Evolutionary conservation across 2,888 invertebrate genomes (phyloP).

Genomic region (Petrophora chlorosata): DNA sequence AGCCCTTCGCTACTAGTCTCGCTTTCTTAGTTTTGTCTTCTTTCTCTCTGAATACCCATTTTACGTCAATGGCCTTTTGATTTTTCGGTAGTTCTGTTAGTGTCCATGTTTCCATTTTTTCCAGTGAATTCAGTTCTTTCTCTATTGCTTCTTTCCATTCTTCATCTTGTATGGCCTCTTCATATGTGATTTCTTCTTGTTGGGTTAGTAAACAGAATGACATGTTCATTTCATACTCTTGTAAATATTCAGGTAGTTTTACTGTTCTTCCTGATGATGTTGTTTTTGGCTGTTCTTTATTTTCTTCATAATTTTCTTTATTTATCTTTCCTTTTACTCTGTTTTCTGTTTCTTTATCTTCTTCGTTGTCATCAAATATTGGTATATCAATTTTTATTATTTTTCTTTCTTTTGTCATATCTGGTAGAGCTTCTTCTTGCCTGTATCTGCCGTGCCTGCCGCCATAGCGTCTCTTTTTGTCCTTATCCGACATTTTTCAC

Average conservation of each 20-base stretch:
- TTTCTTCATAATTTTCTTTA: background rate
- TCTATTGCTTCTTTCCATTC: slow-evolving; percentile 13
- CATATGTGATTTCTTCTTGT: background rate
- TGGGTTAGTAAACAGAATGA: background rate
- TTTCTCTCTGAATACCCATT: slow-evolving; percentile 35
- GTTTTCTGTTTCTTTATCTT: slow-evolving; percentile 1
- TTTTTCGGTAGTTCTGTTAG: slow-evolving; percentile 4
- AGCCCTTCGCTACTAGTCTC: slow-evolving; percentile 31
- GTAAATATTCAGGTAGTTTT: background rate
- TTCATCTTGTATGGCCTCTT: slow-evolving; percentile 17
- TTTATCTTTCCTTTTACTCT: no score
- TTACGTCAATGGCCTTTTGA: slow-evolving; percentile 29
- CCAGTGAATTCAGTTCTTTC: slow-evolving; percentile 12
- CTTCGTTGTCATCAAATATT: background rate
- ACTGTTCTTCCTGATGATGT: background rate
- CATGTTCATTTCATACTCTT: slow-evolving; percentile 4
- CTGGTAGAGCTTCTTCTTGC: no score
- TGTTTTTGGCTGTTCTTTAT: background rate
- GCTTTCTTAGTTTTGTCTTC: slow-evolving; percentile 32
- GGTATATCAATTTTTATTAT: no score
- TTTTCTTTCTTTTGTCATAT: background rate
- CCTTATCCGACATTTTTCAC: no score
- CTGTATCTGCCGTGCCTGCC: no score
- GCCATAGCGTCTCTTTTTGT: no score
- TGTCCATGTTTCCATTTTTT: slow-evolving; percentile 15